Conservation (phyloP, 2,888 invertebrate genomes). For the Pardosa pseudoannulata region DNA sequence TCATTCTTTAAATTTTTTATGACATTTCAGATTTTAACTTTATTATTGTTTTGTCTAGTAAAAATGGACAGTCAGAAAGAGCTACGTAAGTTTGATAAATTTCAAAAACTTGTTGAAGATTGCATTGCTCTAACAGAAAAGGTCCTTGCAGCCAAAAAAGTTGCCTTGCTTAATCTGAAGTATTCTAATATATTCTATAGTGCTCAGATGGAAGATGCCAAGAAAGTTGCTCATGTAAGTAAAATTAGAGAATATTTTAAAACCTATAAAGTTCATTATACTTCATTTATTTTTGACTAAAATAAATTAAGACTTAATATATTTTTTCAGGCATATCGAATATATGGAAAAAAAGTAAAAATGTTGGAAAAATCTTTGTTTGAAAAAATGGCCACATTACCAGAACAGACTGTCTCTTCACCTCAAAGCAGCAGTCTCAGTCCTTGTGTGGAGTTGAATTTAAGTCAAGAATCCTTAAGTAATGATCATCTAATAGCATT, state of each 20-base stretch:
- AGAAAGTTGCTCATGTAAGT: slow-evolving; percentile 45
- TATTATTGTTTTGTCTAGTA: neutral
- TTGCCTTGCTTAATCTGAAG: slow-evolving; percentile 29
- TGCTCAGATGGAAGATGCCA: slow-evolving; percentile 44
- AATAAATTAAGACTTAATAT: too few relatives aligned
- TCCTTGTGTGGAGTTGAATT: neutral
- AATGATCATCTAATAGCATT: neutral
- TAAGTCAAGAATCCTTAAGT: neutral
- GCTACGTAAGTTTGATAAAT: neutral
- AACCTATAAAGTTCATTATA: too few relatives aligned
- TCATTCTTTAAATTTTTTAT: too few relatives aligned
- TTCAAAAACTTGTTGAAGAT: neutral
- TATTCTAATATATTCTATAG: slow-evolving; percentile 30
- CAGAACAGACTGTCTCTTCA: neutral
- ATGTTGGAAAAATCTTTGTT: slow-evolving; percentile 20
- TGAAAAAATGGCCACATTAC: slow-evolving; percentile 11
- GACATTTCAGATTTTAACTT: too few relatives aligned
- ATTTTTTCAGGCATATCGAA: slow-evolving; percentile 37
- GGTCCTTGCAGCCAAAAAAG: neutral
- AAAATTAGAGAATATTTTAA: too few relatives aligned
- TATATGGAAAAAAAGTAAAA: slow-evolving; percentile 55
- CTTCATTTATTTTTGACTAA: too few relatives aligned
- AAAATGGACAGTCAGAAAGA: neutral
- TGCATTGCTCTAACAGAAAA: neutral
- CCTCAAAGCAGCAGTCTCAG: neutral